Evolutionary conservation across 2,797 vertebrate genomes (phyloP).

Genomic region (Selene dorsalis): DNA sequence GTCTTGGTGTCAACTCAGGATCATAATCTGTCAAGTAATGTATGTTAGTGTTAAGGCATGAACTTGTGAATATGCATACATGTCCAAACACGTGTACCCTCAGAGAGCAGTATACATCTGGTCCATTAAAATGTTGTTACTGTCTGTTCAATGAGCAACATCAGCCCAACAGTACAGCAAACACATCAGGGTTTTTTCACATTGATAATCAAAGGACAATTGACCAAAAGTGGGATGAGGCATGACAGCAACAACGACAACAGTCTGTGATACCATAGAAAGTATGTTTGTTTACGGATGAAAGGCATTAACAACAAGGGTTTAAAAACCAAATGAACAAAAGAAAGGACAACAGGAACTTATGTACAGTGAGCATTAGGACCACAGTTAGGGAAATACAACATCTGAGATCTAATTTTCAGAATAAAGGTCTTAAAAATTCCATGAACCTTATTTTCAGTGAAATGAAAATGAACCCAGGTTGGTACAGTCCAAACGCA

Average conservation of each 20-base stretch:
- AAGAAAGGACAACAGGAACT: background rate
- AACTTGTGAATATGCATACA: slow-evolving; percentile 4
- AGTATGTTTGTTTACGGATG: background rate
- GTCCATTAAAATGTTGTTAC: background rate
- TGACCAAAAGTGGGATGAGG: background rate
- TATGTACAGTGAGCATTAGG: background rate
- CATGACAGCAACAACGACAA: background rate
- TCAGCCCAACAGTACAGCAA: background rate
- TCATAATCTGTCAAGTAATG: slow-evolving; percentile 30
- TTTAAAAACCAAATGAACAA: background rate
- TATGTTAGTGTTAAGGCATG: slow-evolving; percentile 64
- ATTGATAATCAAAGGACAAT: slow-evolving; percentile 25
- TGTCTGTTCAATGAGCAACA: background rate
- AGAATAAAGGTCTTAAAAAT: background rate
- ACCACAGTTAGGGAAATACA: background rate
- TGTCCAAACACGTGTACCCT: background rate
- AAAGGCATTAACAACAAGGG: background rate
- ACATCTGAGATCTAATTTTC: background rate
- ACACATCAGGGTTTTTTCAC: slow-evolving; percentile 36
- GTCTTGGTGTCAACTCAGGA: slow-evolving; percentile 19
- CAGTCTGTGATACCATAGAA: background rate
- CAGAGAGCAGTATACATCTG: slow-evolving; percentile 22
- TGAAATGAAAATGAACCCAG: background rate
- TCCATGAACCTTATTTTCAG: background rate
- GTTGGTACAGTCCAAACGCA: background rate